phyloP scores from a whole-genome alignment of 2,797 vertebrate species.

The Enteromius trimaculatus region DNA sequence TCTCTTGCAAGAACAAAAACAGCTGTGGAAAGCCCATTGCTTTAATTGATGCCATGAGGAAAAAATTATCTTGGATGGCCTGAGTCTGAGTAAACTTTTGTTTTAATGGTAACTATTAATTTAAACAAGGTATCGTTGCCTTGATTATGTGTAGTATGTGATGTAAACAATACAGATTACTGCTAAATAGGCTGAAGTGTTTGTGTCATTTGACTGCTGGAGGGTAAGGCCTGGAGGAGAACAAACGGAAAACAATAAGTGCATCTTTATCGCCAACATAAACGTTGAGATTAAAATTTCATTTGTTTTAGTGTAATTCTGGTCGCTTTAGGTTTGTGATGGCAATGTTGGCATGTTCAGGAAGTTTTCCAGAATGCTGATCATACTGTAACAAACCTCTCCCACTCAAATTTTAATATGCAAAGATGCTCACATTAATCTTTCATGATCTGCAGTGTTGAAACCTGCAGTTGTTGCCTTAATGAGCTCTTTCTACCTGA shows the following conservation, averaged over 20 bases:
- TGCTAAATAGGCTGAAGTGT: conserved; percentile 28
- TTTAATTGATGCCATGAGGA: conserved; percentile 2
- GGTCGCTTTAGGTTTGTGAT: conserved; percentile 61
- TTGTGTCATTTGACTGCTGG: conserved; percentile 12
- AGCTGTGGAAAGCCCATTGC: background rate
- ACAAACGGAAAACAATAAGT: conserved; percentile 47
- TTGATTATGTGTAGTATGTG: background rate
- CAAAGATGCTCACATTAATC: conserved; percentile 79
- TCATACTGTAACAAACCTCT: conserved; percentile 78
- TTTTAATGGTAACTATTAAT: background rate
- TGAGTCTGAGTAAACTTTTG: background rate
- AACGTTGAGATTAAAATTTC: conserved; percentile 72
- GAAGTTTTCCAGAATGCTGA: conserved; percentile 71
- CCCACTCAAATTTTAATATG: conserved; percentile 80
- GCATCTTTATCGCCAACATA: conserved; percentile 63
- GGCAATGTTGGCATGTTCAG: conserved; percentile 67
- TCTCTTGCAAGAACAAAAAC: conserved; percentile 7
- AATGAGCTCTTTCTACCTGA: conserved; percentile 6
- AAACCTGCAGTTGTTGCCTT: background rate
- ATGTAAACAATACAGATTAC: background rate
- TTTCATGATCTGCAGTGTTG: conserved; percentile 75
- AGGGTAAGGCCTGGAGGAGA: background rate
- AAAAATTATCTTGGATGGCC: background rate
- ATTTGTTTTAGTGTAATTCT: conserved; percentile 61
- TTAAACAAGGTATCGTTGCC: background rate